Evolutionary conservation across 2,888 invertebrate species (phyloP).

Genomic region (Aphodius sticticus): DNA sequence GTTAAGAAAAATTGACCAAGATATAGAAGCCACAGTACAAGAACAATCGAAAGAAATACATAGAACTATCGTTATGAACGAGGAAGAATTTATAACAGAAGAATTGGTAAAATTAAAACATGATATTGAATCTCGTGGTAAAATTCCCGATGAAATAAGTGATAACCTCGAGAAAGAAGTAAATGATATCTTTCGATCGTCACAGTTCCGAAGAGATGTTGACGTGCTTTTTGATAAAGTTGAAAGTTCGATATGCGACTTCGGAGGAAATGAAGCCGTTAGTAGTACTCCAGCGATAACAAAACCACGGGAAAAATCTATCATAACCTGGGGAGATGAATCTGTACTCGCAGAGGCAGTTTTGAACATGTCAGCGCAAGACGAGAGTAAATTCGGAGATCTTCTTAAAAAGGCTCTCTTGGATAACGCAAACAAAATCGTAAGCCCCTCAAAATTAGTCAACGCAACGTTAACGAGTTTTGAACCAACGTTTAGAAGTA

Average conservation of each 20-base stretch:
- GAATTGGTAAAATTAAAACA: conserved; percentile 10
- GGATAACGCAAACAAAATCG: conserved; percentile 51
- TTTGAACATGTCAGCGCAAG: conserved; percentile 34
- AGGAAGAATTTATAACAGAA: background rate
- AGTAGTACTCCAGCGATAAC: background rate
- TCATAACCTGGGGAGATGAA: conserved; percentile 38
- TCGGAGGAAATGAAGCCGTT: conserved; percentile 45
- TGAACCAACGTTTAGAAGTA: conserved; percentile 38
- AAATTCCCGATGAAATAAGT: conserved; percentile 5
- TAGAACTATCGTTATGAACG: background rate
- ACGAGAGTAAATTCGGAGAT: conserved; percentile 41
- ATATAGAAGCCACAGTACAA: conserved; percentile 22
- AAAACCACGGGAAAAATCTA: conserved; percentile 5
- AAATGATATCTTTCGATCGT: conserved; percentile 43
- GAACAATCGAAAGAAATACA: conserved; percentile 20
- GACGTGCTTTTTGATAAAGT: conserved; percentile 60
- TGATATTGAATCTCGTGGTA: conserved; percentile 12
- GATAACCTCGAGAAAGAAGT: conserved; percentile 31
- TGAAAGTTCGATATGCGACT: conserved; percentile 64
- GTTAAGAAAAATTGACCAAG: conserved; percentile 48
- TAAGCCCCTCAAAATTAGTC: conserved; percentile 36
- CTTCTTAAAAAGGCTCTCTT: conserved; percentile 52
- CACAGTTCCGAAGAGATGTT: conserved; percentile 58
- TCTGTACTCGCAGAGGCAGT: conserved; percentile 36
- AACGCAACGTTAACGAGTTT: conserved; percentile 39